Percentiles rank a stretch among this genome's conserved stretches.
phyloP scores from a whole-genome alignment of 2,888 invertebrate genomes.

The Melieria picta region DNA sequence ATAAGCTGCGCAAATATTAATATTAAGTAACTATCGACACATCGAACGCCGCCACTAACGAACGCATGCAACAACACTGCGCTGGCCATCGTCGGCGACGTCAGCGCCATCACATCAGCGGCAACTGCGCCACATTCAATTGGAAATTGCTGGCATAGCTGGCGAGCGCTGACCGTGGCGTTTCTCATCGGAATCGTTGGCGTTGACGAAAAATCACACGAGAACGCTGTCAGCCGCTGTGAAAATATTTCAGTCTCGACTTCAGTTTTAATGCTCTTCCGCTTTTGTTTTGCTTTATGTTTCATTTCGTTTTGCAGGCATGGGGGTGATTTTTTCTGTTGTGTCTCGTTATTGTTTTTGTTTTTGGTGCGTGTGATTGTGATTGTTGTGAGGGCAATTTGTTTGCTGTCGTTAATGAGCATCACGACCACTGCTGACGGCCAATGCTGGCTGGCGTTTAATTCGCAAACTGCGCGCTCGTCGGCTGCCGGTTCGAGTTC shows the following conservation, averaged over 20 bases:
- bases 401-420: constrained; percentile 21
- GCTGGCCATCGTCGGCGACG: neutral
- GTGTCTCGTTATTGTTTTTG: neutral
- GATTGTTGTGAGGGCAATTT: constrained; percentile 26
- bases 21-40: no score
- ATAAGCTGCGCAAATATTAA: no score
- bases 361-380: neutral
- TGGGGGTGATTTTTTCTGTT: constrained; percentile 3
- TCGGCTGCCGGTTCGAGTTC: no score
- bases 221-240: constrained; percentile 54
- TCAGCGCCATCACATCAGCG: neutral
- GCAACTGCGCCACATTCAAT: constrained; percentile 12
- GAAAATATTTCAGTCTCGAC: constrained; percentile 47
- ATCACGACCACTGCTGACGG: neutral
- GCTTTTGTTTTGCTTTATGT: constrained; percentile 43
- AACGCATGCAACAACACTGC: neutral
- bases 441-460: neutral
- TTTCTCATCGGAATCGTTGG: constrained; percentile 43
- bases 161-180: constrained; percentile 17
- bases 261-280: no score
- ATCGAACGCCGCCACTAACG: no score
- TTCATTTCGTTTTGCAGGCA: neutral
- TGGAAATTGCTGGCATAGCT: constrained; percentile 20
- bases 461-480: no score
- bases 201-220: constrained; percentile 56